Evolutionary conservation across 2,113 vertebrate genomes (phyloP).

Genomic region (Myrmophylax atrothorax): DNA sequence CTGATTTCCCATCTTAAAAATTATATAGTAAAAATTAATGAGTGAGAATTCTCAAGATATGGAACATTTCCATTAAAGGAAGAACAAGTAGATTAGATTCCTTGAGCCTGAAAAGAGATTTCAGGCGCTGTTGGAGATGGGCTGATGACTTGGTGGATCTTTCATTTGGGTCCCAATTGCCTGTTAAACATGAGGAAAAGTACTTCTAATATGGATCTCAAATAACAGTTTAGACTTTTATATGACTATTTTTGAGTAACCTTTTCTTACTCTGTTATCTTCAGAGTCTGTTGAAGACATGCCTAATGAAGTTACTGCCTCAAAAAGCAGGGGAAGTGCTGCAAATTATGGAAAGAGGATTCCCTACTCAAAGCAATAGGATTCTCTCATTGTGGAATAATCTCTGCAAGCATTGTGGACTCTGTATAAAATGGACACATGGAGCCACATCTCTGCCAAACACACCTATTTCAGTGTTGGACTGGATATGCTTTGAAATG

Average conservation of each 20-base stretch:
- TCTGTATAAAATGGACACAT: neutral
- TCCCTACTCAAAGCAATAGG: neutral
- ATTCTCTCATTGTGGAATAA: neutral
- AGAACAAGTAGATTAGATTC: neutral
- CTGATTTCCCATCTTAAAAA: neutral
- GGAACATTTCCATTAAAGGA: neutral
- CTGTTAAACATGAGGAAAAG: neutral
- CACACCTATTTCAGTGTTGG: neutral
- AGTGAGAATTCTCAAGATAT: neutral
- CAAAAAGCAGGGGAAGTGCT: neutral
- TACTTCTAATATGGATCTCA: neutral
- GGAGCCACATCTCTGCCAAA: conserved; percentile 19
- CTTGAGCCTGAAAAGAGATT: neutral
- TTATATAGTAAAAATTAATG: neutral
- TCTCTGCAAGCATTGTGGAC: neutral
- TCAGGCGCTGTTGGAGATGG: neutral
- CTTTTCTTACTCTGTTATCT: neutral
- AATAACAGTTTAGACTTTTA: neutral
- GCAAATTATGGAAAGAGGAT: neutral
- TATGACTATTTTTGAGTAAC: neutral
- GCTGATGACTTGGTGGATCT: neutral
- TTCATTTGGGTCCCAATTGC: neutral
- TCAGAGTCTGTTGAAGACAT: conserved; percentile 43
- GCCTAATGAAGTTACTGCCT: neutral
- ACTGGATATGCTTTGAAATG: neutral